Percentiles rank a stretch among this genome's conserved stretches.
phyloP scores from a whole-genome alignment of 2,113 vertebrate genomes.

The Candoia aspera region DNA sequence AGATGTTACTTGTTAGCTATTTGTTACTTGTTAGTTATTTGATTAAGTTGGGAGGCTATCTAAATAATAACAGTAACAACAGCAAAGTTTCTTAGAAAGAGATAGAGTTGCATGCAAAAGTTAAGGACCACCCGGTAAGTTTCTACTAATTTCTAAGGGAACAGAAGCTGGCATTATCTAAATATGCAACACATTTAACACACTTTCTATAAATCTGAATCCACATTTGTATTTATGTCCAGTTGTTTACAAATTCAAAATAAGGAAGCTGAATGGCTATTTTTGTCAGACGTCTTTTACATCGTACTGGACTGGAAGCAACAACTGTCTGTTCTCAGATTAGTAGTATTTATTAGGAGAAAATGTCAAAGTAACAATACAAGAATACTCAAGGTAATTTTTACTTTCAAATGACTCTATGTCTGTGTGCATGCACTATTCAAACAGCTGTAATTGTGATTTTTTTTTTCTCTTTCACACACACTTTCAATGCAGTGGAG shows the following conservation, averaged over 20 bases:
- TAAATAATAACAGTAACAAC: not conserved
- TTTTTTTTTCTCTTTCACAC: accelerated
- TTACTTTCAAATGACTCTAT: not conserved
- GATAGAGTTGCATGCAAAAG: not conserved
- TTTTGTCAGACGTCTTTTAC: not conserved
- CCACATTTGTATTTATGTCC: not conserved
- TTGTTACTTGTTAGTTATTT: too few species aligned
- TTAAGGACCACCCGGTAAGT: not conserved
- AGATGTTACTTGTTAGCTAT: too few species aligned
- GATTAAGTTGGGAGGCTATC: too few species aligned
- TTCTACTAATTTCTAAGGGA: not conserved
- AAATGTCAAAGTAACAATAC: not conserved
- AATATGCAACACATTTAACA: not conserved
- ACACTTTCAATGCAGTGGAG: not conserved
- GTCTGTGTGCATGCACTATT: not conserved
- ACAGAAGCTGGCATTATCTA: not conserved
- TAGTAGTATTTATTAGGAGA: not conserved
- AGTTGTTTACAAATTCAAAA: not conserved
- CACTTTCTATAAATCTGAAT: not conserved
- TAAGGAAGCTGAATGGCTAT: not conserved
- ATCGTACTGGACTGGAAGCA: not conserved
- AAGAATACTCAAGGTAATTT: not conserved
- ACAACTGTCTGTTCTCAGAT: not conserved
- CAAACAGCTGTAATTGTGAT: not conserved
- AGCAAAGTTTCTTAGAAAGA: not conserved